Percentiles rank a stretch among this genome's conserved stretches.
Evolutionary conservation across 1,140 invertebrate genomes (phyloP).

Genomic region (Bombus vancouverensis): DNA sequence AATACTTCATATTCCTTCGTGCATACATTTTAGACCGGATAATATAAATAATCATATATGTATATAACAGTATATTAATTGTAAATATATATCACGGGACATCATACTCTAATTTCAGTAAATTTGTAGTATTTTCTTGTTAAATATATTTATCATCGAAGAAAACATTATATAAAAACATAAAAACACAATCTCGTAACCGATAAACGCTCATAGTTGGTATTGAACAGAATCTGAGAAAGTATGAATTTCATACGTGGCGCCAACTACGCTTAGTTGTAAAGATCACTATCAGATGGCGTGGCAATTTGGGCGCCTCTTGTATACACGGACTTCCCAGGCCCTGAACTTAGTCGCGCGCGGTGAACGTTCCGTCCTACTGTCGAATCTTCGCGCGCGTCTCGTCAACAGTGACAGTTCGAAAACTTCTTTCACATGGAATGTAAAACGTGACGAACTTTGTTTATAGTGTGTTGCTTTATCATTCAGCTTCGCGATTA

Average conservation of each 20-base stretch:
- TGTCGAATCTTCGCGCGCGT: slow-evolving; percentile 62
- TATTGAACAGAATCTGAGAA: no score
- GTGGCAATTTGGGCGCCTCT: slow-evolving; percentile 7
- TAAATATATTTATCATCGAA: neutral
- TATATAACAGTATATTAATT: neutral
- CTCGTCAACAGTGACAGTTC: slow-evolving; percentile 59
- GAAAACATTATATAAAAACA: neutral
- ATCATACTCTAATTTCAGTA: neutral
- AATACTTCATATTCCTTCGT: neutral
- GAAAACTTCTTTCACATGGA: slow-evolving; percentile 33
- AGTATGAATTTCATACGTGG: slow-evolving; percentile 3
- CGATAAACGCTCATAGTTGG: neutral
- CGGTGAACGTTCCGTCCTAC: slow-evolving; percentile 64
- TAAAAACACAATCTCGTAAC: no score
- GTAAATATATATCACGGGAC: neutral
- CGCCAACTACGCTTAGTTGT: neutral
- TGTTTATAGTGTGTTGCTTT: slow-evolving; percentile 1
- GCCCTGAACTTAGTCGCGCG: slow-evolving; percentile 66
- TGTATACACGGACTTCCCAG: slow-evolving; percentile 46
- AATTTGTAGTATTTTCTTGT: neutral
- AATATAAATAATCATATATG: neutral
- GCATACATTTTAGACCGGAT: neutral
- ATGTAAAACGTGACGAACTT: slow-evolving; percentile 9
- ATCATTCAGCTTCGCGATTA: neutral
- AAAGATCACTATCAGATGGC: slow-evolving; percentile 19